A percentile compares a stretch with the other conserved stretches of the same genome.
Evolutionary conservation across 2,888 invertebrate species (phyloP).

Genomic region (Charanyca ferruginea): DNA sequence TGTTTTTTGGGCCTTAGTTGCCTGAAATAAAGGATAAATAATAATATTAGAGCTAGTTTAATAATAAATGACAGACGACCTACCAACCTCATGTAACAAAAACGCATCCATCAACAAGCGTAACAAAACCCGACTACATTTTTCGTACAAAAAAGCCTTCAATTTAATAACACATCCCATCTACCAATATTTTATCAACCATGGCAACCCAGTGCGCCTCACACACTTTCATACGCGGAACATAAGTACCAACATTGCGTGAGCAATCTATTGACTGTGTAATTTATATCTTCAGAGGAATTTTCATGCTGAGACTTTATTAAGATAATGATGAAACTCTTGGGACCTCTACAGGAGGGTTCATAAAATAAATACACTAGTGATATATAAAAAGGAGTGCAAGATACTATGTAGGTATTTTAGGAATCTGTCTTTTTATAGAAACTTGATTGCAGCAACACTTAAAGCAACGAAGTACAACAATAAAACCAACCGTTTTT

Average conservation of each 20-base stretch:
- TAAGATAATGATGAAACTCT: conserved; percentile 55
- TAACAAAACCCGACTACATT: conserved; percentile 13
- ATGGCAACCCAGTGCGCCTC: conserved; percentile 22
- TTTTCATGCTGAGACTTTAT: conserved; percentile 54
- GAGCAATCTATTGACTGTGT: conserved; percentile 70
- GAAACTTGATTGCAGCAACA: neutral
- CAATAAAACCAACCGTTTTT: neutral
- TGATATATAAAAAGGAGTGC: neutral
- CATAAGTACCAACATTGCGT: conserved; percentile 65
- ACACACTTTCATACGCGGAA: conserved; percentile 36
- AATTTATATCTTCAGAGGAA: conserved; percentile 64
- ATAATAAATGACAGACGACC: neutral
- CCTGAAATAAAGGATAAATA: no score
- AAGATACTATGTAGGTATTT: no score
- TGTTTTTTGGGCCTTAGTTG: no score
- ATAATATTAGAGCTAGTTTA: neutral
- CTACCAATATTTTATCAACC: conserved; percentile 25
- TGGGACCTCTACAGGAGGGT: conserved; percentile 8
- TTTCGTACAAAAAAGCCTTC: conserved; percentile 9
- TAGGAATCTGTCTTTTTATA: neutral
- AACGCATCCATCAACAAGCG: neutral
- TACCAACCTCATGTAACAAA: neutral
- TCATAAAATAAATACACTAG: conserved; percentile 1
- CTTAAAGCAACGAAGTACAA: neutral
- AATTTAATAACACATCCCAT: conserved; percentile 36